Conservation (phyloP, 2,797 vertebrate genomes). For the Amphiprion clarkii region DNA sequence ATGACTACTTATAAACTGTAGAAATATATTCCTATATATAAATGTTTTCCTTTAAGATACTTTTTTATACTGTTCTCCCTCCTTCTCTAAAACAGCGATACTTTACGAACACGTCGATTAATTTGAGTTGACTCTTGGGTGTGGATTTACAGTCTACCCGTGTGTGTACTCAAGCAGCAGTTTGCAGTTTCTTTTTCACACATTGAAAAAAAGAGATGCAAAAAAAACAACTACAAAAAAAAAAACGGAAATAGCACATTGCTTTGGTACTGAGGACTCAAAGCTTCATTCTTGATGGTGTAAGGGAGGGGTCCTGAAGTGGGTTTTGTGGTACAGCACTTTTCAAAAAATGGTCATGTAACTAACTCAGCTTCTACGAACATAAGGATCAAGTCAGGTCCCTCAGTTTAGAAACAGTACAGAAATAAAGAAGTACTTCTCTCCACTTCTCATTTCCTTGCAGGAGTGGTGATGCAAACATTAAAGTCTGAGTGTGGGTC, state of each 20-base stretch:
- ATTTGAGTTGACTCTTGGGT: slow-evolving; percentile 13
- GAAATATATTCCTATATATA: neutral
- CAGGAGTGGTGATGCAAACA: neutral
- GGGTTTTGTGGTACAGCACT: slow-evolving; percentile 35
- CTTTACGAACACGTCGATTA: neutral
- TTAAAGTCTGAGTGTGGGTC: neutral
- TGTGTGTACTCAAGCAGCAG: neutral
- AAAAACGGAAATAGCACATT: slow-evolving; percentile 47
- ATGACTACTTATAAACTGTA: neutral
- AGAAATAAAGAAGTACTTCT: slow-evolving; percentile 1
- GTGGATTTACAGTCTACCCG: neutral
- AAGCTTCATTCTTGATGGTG: neutral
- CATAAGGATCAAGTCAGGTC: neutral
- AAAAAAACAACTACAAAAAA: slow-evolving; percentile 1
- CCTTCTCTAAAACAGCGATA: too few species aligned
- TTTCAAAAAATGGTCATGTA: neutral
- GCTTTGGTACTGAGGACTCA: slow-evolving; percentile 5
- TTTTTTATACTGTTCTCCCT: neutral
- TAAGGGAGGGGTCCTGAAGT: slow-evolving; percentile 43
- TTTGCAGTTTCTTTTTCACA: slow-evolving; percentile 37
- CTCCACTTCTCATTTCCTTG: slow-evolving; percentile 33
- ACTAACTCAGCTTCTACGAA: neutral
- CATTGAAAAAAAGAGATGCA: neutral
- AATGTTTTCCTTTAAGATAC: neutral
- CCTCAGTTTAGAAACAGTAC: slow-evolving; percentile 6